phyloP scores from a whole-genome alignment of 2,113 vertebrate species.

The Bombycilla garrulus region DNA sequence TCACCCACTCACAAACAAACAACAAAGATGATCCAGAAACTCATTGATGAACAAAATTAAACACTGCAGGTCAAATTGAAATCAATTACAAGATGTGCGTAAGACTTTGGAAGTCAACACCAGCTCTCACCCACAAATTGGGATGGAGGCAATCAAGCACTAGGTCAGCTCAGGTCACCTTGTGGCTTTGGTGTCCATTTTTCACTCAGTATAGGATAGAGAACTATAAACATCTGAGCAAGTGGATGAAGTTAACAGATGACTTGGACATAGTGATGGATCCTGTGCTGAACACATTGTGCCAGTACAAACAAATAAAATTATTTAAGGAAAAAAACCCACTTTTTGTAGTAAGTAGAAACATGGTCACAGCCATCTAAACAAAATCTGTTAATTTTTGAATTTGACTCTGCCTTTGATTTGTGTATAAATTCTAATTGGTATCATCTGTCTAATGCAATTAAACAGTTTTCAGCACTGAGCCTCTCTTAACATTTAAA shows the following conservation, averaged over 20 bases:
- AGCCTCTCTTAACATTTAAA: background rate
- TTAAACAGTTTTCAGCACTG: background rate
- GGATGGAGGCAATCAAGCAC: constrained; percentile 38
- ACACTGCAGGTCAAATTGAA: constrained; percentile 48
- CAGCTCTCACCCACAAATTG: constrained; percentile 2
- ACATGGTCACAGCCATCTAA: background rate
- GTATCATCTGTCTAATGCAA: background rate
- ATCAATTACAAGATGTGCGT: constrained; percentile 52
- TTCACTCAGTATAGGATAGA: constrained; percentile 57
- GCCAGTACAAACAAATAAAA: constrained; percentile 23
- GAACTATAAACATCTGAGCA: constrained; percentile 59
- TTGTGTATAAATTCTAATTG: background rate
- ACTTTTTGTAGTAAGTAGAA: background rate
- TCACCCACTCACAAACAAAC: background rate
- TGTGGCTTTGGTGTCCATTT: constrained; percentile 48
- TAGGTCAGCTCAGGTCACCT: constrained; percentile 56
- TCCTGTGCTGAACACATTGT: background rate
- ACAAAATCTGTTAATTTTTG: background rate
- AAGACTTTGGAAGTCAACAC: constrained; percentile 26
- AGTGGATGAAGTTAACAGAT: constrained; percentile 58
- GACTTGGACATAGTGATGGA: background rate
- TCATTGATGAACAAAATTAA: constrained; percentile 24
- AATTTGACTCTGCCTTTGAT: background rate
- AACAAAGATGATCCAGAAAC: background rate
- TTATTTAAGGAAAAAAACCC: background rate